These are phyloP conservation scores for Gymnothorax javanicus DNA, from an alignment of 2,797 vertebrate species.

Conservation along the genomic window DNA sequence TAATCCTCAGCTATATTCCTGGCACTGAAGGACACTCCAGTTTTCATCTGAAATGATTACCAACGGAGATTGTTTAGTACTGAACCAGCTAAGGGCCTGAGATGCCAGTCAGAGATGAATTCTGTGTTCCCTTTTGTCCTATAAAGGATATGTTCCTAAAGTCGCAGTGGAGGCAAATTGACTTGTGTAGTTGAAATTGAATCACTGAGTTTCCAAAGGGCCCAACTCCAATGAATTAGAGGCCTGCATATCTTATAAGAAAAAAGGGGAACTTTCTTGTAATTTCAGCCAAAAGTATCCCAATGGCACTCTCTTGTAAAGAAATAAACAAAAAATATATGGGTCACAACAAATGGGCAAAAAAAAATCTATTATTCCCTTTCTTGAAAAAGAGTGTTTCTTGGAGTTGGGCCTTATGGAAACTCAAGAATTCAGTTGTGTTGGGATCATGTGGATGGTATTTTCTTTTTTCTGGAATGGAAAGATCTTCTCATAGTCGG, in stretches of 20 bases:
- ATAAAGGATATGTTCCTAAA: neutral
- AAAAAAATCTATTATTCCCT: no score
- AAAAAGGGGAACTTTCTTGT: no score
- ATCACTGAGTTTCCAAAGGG: no score
- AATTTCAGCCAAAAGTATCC: no score
- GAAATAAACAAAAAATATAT: no score
- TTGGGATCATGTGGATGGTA: neutral
- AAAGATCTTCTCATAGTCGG: slow-evolving; percentile 20
- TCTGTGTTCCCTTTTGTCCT: neutral
- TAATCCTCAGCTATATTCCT: neutral
- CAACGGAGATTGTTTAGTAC: neutral
- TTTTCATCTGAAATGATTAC: neutral
- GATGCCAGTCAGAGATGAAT: neutral
- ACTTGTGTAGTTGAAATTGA: neutral
- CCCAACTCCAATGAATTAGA: no score
- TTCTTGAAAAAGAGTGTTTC: no score
- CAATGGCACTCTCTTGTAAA: no score
- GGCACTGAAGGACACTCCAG: neutral
- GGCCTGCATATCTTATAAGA: no score
- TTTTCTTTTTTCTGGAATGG: slow-evolving; percentile 18
- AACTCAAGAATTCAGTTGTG: no score
- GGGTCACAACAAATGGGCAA: no score
- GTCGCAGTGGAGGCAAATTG: neutral
- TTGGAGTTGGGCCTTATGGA: no score
- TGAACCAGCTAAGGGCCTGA: neutral